phyloP scores from a whole-genome alignment of 2,113 vertebrate genomes.

The Plecturocebus donacophilus region DNA sequence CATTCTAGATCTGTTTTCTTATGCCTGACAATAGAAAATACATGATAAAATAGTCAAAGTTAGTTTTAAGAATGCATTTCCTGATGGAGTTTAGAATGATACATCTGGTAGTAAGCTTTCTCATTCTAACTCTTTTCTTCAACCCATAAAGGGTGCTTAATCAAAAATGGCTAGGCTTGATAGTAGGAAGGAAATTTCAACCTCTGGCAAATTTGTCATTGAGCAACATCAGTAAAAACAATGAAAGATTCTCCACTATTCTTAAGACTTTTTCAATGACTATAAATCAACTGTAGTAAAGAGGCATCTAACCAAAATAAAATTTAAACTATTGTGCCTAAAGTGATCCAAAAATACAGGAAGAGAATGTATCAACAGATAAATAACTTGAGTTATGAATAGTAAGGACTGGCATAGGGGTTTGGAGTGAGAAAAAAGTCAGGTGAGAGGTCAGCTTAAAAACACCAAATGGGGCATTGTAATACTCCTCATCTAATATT shows the following conservation, averaged over 20 bases:
- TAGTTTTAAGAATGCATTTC: not conserved
- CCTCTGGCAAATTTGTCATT: not conserved
- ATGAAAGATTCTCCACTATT: not conserved
- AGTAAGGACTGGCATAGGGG: not conserved
- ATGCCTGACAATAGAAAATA: not conserved
- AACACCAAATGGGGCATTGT: not conserved
- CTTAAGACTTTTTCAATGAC: not conserved
- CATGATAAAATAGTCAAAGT: not conserved
- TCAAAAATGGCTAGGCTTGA: not conserved
- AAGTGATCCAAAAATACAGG: not conserved
- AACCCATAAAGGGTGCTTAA: not conserved
- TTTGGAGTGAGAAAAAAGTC: not conserved
- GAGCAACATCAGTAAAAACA: not conserved
- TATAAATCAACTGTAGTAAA: not conserved
- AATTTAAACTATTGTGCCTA: not conserved
- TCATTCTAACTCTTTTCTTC: not conserved
- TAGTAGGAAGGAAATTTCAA: not conserved
- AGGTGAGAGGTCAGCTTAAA: not conserved
- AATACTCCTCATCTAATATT: not conserved
- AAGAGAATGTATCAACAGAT: not conserved
- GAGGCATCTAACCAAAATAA: not conserved
- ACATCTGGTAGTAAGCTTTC: not conserved
- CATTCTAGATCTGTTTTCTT: constrained; percentile 12
- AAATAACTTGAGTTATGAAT: not conserved
- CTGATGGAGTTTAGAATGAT: not conserved